Evolutionary conservation across 1,140 invertebrate genomes (phyloP), one percentile per base, ranked within the genome.

Genomic region (Nephila pilipes): DNA sequence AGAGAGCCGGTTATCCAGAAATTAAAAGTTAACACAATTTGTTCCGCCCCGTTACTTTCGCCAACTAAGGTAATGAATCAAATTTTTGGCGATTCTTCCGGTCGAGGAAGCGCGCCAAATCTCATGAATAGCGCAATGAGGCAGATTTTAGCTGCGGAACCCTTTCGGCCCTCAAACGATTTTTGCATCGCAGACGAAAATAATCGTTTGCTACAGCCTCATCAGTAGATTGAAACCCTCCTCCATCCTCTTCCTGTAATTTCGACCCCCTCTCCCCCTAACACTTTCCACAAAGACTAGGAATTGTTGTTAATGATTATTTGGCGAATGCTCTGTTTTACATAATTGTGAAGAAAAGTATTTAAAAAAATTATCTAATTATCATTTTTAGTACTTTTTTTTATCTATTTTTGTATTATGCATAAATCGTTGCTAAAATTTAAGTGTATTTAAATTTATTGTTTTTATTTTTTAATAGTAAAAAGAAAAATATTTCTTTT

Each of bases 41-140:
- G 63, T 87, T 79, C 18, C 65, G 81, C 54, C 83, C 91, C 85
- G 91, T 93, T 93, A 93, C 91, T 85, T 93, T 87, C 91, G 85
- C 91, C 91, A 87, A 93, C 91, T 87, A 87, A 87, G 81, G 91
- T 93, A 93, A 93, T 93, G 91, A 93, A 93, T 93, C 91, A 93
- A 93, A 93, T 80, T 93, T 91, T 93, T 93, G 91, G 91, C 81
- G 91, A 93, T 87, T 87, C 83, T 93, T 93, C 91, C 91, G 91
- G 63, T 93, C 85, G 63, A 87, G 32, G 32, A 80, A 79, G 83
- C 85, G 91, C 91, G 85, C 83, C 83, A 93, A 93, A 87, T 93
- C 83, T 93, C 91, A 93, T 93, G 91, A 93, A 93, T 93, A 93
- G 69, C 29, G 91, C 85, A 87, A 93, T 87, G 91, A 80, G 85